phyloP scores from a whole-genome alignment of 37 sponge, comb jelly and placozoan genomes.

The Cladorhizidae sp. region DNA sequence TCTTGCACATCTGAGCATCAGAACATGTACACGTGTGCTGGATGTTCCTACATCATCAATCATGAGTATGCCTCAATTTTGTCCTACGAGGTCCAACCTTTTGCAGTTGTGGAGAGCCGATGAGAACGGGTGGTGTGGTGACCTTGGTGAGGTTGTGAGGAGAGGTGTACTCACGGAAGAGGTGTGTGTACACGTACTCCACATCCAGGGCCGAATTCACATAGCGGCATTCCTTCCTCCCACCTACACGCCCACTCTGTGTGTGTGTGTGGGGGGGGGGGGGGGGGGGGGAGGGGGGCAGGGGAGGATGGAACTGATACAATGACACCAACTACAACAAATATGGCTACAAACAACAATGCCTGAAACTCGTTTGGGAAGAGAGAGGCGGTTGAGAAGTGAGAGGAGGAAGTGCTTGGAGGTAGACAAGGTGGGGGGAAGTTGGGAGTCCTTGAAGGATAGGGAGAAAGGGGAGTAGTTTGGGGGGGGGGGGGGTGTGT shows the following conservation, averaged over 20 bases:
- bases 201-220: conserved; percentile 66
- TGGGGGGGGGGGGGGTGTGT: no score
- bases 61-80: no score
- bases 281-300: neutral
- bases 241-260: conserved; percentile 56
- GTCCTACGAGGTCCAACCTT: conserved; percentile 79
- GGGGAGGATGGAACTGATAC: neutral
- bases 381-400: no score
- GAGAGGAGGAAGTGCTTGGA: no score
- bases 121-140: conserved; percentile 45
- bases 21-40: no score
- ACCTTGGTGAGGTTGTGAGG: conserved; percentile 60
- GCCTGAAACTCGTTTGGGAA: neutral
- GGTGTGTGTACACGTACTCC: conserved; percentile 77
- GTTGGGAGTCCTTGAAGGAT: no score
- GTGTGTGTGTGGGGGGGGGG: neutral
- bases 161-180: conserved; percentile 59
- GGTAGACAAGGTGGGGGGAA: no score
- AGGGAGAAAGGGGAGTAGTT: no score
- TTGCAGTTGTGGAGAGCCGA: conserved; percentile 87
- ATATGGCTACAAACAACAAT: neutral
- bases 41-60: no score
- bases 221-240: conserved; percentile 80
- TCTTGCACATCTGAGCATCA: no score
- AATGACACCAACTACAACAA: neutral